Conservation (phyloP, 2,888 invertebrate genomes). For the Chydorus sphaericus region DNA sequence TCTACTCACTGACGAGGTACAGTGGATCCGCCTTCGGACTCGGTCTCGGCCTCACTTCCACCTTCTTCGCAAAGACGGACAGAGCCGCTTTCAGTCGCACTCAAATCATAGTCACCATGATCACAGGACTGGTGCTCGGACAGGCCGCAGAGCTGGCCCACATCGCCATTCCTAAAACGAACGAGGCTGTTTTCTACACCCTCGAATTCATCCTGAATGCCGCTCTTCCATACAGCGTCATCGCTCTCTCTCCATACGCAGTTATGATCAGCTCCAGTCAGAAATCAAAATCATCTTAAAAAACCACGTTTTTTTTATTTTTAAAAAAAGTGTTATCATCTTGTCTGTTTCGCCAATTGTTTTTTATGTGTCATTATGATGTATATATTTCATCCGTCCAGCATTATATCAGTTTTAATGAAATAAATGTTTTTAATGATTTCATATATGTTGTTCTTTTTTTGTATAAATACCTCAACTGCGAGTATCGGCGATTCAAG, state of each 20-base stretch:
- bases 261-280: no score
- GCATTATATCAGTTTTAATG: no score
- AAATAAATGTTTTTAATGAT: no score
- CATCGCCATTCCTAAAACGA: constrained; percentile 17
- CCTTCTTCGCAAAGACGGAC: constrained; percentile 8
- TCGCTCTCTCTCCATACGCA: constrained; percentile 18
- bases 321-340: no score
- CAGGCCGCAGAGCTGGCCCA: constrained; percentile 9
- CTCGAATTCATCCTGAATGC: constrained; percentile 18
- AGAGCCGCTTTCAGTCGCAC: constrained; percentile 5
- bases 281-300: background rate
- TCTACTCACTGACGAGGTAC: constrained; percentile 40
- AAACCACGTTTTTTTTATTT: no score
- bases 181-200: constrained; percentile 18
- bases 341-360: no score
- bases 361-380: no score
- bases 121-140: constrained; percentile 5
- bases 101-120: background rate
- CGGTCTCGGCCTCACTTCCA: constrained; percentile 24
- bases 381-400: no score
- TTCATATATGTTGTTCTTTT: no score
- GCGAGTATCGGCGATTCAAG: no score
- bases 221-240: constrained; percentile 18
- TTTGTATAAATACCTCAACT: no score
- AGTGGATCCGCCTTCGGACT: constrained; percentile 34